Percentiles rank a stretch among this genome's conserved stretches.
phyloP scores from a whole-genome alignment of 2,797 vertebrate species.

The Melanotaenia maccullochi region DNA sequence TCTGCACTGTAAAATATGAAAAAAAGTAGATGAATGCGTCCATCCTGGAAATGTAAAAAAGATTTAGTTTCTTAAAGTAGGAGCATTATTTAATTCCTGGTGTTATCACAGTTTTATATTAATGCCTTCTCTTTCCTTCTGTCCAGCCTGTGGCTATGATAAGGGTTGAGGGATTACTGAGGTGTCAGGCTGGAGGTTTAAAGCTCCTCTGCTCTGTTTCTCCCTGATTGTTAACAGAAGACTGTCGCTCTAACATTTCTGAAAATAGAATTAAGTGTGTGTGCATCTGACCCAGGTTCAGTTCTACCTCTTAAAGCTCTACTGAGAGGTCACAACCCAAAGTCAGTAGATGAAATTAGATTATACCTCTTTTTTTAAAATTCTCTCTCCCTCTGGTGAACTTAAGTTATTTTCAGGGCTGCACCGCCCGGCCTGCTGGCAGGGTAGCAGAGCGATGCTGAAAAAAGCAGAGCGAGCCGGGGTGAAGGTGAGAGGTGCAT shows the following conservation, averaged over 20 bases:
- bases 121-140: conserved; percentile 42
- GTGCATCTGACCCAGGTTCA: conserved; percentile 24
- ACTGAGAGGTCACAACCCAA: conserved; percentile 57
- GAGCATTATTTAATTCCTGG: conserved; percentile 10
- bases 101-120: conserved; percentile 7
- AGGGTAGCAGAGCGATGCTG: conserved; percentile 25
- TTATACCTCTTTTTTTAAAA: conserved; percentile 47
- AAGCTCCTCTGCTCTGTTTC: conserved; percentile 55
- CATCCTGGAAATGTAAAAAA: not conserved
- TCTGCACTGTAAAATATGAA: conserved; percentile 13
- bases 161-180: conserved; percentile 47
- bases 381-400: conserved; percentile 56
- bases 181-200: conserved; percentile 51
- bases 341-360: conserved; percentile 65
- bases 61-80: conserved; percentile 1
- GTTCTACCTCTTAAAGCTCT: conserved; percentile 40
- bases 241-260: conserved; percentile 23
- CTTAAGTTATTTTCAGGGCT: conserved; percentile 75
- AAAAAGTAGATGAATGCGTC: conserved; percentile 7
- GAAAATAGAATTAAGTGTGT: not conserved
- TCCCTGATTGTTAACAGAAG: conserved; percentile 55
- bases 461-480: conserved; percentile 27
- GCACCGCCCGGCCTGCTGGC: conserved; percentile 47
- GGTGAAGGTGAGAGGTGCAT: conserved; percentile 41
- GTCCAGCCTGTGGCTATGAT: conserved; percentile 36